Conservation (phyloP, 2,797 vertebrate species). For the Melanotaenia parkinsoni region DNA sequence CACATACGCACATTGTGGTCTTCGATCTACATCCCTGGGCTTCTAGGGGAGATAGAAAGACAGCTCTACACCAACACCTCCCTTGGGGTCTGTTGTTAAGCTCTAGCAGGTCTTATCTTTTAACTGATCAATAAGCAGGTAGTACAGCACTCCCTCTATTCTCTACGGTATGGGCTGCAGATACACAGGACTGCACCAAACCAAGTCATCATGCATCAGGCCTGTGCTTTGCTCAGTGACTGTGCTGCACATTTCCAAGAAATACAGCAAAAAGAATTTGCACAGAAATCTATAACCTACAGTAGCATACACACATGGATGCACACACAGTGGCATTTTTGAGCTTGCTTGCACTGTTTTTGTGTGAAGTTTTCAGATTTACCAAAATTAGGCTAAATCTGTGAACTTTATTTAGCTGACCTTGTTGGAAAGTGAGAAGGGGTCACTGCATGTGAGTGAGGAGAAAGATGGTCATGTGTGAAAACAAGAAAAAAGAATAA, state of each 20-base stretch:
- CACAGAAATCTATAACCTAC: constrained; percentile 28
- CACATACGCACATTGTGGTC: constrained; percentile 9
- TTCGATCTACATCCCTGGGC: constrained; percentile 44
- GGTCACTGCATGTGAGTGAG: constrained; percentile 55
- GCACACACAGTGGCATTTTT: neutral
- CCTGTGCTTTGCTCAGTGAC: constrained; percentile 24
- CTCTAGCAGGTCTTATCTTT: constrained; percentile 60
- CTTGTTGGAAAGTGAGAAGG: constrained; percentile 62
- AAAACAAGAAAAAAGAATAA: constrained; percentile 21
- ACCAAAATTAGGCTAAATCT: constrained; percentile 71
- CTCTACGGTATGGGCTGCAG: constrained; percentile 42
- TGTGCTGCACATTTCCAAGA: constrained; percentile 9
- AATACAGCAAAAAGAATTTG: constrained; percentile 31
- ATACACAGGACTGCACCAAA: constrained; percentile 32
- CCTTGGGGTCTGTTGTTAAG: constrained; percentile 54
- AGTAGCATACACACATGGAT: neutral
- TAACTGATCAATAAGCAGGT: constrained; percentile 75
- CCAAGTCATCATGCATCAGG: constrained; percentile 20
- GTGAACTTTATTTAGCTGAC: constrained; percentile 78
- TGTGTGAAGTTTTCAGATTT: constrained; percentile 47
- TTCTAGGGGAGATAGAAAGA: constrained; percentile 36
- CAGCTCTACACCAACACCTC: constrained; percentile 40
- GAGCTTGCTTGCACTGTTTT: constrained; percentile 2
- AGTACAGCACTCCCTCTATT: constrained; percentile 41
- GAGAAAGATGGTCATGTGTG: constrained; percentile 22